Evolutionary conservation across 1,140 invertebrate genomes (phyloP).

Genomic region (Notospermus geniculatus): DNA sequence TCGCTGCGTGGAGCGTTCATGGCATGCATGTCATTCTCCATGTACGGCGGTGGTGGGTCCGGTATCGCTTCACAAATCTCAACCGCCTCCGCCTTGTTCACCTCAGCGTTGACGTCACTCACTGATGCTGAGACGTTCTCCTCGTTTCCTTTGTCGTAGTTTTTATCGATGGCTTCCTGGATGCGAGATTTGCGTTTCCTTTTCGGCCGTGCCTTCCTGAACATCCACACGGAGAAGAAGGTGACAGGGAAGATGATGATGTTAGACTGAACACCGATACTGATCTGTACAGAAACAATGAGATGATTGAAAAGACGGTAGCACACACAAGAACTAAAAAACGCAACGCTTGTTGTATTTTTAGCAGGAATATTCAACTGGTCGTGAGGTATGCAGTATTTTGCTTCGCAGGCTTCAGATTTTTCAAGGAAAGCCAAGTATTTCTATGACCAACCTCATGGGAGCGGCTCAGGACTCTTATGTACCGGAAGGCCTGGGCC

Average conservation of each 20-base stretch:
- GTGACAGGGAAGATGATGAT: conserved; percentile 60
- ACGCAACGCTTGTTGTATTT: too few species aligned
- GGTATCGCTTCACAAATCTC: neutral
- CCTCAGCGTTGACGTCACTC: conserved; percentile 37
- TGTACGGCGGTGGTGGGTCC: too few species aligned
- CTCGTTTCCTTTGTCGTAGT: conserved; percentile 15
- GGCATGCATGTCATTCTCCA: too few species aligned
- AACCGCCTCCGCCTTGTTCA: conserved; percentile 5
- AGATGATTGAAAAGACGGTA: too few species aligned
- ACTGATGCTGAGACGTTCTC: conserved; percentile 28
- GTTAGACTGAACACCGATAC: conserved; percentile 49
- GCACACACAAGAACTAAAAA: too few species aligned
- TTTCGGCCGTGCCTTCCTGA: conserved; percentile 55
- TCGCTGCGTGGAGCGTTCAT: neutral
- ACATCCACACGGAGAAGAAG: conserved; percentile 58
- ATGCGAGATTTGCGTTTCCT: conserved; percentile 52
- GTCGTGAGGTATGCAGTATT: too few species aligned
- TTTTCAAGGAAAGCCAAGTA: too few species aligned
- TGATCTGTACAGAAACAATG: conserved; percentile 45
- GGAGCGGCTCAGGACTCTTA: too few species aligned
- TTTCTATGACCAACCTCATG: too few species aligned
- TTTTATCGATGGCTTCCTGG: conserved; percentile 44
- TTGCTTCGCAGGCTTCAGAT: too few species aligned
- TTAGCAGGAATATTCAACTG: too few species aligned
- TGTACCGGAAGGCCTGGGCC: too few species aligned